Conservation (phyloP, 2,888 invertebrate genomes). For the Cynaeus angustus region DNA sequence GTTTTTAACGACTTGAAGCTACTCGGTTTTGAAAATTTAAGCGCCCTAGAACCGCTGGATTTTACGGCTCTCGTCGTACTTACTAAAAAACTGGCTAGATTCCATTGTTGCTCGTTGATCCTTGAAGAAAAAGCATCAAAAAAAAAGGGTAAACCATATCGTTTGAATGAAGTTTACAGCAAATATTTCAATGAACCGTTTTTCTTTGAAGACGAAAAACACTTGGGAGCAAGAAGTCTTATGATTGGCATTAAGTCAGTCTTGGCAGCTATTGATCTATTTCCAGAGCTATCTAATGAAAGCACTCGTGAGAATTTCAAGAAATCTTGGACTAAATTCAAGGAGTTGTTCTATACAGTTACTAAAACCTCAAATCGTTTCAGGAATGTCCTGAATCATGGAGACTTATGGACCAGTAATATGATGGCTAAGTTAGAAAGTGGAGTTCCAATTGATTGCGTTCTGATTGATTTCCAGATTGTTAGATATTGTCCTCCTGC, state of each 20-base stretch:
- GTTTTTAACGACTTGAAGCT: conserved; percentile 68
- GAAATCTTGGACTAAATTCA: conserved; percentile 25
- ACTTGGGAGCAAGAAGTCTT: conserved; percentile 6
- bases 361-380: conserved; percentile 65
- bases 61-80: conserved; percentile 55
- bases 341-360: conserved; percentile 60
- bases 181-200: conserved; percentile 51
- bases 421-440: conserved; percentile 3
- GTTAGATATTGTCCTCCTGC: conserved; percentile 30
- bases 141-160: conserved; percentile 49
- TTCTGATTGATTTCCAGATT: conserved; percentile 12
- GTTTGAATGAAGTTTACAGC: conserved; percentile 61
- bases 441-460: background rate
- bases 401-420: conserved; percentile 65
- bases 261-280: conserved; percentile 44
- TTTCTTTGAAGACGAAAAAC: background rate
- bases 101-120: conserved; percentile 65
- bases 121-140: conserved; percentile 57
- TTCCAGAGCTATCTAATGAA: conserved; percentile 46
- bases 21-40: conserved; percentile 45
- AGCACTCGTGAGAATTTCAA: conserved; percentile 22
- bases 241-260: conserved; percentile 8
- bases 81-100: conserved; percentile 59
- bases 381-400: conserved; percentile 68
- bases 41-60: conserved; percentile 47